These are phyloP conservation scores for Caranx ignobilis DNA, from an alignment of 2,113 vertebrate genomes.

Conservation along the genomic window DNA sequence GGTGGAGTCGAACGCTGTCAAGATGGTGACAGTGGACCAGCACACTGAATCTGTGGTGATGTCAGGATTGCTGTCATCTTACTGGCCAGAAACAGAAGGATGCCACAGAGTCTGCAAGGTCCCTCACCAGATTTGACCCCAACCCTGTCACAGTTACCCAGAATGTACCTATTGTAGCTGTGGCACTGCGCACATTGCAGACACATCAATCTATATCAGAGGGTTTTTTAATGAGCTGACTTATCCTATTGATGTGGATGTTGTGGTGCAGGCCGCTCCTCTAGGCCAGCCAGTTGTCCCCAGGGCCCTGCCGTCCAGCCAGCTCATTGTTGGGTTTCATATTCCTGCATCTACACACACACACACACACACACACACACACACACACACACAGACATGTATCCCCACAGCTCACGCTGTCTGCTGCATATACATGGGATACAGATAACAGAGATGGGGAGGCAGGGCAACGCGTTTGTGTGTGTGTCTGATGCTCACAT, in stretches of 20 bases:
- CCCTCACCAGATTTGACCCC: constrained; percentile 25
- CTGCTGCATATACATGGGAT: constrained; percentile 38
- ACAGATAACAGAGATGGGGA: constrained; percentile 24
- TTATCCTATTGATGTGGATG: constrained; percentile 43
- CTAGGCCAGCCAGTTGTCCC: constrained; percentile 33
- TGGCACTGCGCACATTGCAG: constrained; percentile 8
- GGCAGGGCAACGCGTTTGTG: background rate
- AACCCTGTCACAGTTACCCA: constrained; percentile 27
- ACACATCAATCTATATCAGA: constrained; percentile 63
- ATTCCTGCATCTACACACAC: constrained; percentile 42
- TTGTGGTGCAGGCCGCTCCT: constrained; percentile 21
- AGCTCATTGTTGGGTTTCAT: constrained; percentile 54
- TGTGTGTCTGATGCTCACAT: constrained; percentile 24
- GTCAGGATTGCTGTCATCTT: too few species aligned
- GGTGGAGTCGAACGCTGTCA: too few species aligned
- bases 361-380: constrained; percentile 16
- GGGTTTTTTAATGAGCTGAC: constrained; percentile 58
- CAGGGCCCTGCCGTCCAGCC: constrained; percentile 27
- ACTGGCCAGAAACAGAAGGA: background rate
- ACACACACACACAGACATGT: background rate
- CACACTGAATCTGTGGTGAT: too few species aligned
- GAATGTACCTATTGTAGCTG: constrained; percentile 15
- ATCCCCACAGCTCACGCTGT: constrained; percentile 16
- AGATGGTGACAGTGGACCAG: too few species aligned
- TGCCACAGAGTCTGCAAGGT: background rate